phyloP scores from a whole-genome alignment of 1,140 invertebrate genomes.

The Caenorhabditis brenneri region DNA sequence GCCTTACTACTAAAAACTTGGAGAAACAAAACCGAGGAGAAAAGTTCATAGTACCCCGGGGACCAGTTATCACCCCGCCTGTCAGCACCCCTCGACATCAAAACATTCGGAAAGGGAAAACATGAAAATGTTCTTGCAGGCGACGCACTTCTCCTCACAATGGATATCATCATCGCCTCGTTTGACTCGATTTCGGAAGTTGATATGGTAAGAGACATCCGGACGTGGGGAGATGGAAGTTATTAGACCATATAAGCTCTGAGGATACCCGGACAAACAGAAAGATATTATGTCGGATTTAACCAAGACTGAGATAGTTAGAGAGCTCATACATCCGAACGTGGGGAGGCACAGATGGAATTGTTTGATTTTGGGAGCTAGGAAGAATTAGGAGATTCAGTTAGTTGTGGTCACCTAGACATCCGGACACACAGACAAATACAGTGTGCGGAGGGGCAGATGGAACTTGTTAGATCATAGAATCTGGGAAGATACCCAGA shows the following conservation, averaged over 20 bases:
- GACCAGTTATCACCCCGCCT: slow-evolving; percentile 22
- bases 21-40: background rate
- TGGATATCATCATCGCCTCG: slow-evolving; percentile 94
- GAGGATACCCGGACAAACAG: no score
- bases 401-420: no score
- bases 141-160: slow-evolving; percentile 86
- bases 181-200: slow-evolving; percentile 99
- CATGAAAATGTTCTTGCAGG: slow-evolving; percentile 75
- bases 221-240: no score
- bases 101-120: background rate
- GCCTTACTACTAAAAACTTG: background rate
- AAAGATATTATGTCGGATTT: slow-evolving; percentile 78
- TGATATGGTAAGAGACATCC: slow-evolving; percentile 95
- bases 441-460: no score
- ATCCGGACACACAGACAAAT: no score
- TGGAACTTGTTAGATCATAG: no score
- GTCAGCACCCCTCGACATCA: background rate
- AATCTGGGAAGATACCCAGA: slow-evolving; percentile 73
- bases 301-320: slow-evolving; percentile 75
- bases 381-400: no score
- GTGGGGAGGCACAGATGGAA: no score
- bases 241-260: no score
- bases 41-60: slow-evolving; percentile 29
- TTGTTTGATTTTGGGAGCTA: no score
- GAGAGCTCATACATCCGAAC: no score